Percentiles rank a stretch among this genome's conserved stretches.
These are phyloP conservation scores for Brachionus rotundiformis DNA, from an alignment of 1,140 invertebrate species.

Conservation along the genomic window DNA sequence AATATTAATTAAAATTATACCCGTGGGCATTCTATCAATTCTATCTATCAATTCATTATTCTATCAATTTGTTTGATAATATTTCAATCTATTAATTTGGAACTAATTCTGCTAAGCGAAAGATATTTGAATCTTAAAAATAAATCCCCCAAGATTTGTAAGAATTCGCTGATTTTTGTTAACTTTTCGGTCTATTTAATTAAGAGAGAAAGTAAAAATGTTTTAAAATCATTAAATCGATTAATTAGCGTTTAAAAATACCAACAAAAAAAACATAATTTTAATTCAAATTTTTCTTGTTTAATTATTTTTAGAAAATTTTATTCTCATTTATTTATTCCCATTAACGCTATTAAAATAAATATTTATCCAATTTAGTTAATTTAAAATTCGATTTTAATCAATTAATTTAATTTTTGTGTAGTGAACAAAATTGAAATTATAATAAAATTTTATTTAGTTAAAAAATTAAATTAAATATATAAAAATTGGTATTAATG, in stretches of 20 bases:
- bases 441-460: too few species aligned
- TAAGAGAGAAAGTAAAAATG: not conserved
- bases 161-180: not conserved
- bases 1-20: not conserved
- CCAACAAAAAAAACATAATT: not conserved
- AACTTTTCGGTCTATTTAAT: not conserved
- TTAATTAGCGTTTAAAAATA: not conserved
- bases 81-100: not conserved
- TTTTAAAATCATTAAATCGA: not conserved
- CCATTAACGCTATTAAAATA: too few species aligned
- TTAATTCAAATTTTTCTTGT: too few species aligned
- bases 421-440: too few species aligned
- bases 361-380: not conserved
- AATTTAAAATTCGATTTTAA: not conserved
- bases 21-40: not conserved
- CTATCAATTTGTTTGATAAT: not conserved
- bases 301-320: too few species aligned
- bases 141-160: not conserved
- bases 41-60: too few species aligned
- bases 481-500: too few species aligned
- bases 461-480: too few species aligned
- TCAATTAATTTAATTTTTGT: too few species aligned
- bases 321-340: too few species aligned
- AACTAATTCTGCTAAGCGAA: not conserved
- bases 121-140: not conserved